phyloP scores from a whole-genome alignment of 2,113 vertebrate species.

The Hippopotamus amphibius region DNA sequence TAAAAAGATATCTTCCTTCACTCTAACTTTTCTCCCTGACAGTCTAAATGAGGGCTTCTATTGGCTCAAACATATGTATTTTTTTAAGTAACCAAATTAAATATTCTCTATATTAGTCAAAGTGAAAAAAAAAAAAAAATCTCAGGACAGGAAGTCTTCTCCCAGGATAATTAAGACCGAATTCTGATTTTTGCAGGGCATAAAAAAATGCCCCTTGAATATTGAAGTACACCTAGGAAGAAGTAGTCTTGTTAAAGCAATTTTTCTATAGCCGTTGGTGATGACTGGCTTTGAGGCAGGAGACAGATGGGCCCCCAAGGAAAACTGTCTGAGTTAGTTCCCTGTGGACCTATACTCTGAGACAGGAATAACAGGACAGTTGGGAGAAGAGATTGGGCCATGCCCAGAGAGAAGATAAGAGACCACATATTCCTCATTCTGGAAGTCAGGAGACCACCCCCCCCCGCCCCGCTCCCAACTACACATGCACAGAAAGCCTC shows the following conservation, averaged over 20 bases:
- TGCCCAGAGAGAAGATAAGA: no score
- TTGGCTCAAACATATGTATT: neutral
- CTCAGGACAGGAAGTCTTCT: neutral
- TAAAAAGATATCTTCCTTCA: neutral
- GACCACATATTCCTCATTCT: no score
- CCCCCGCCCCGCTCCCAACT: no score
- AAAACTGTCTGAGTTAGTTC: no score
- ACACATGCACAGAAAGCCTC: no score
- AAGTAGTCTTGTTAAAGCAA: neutral
- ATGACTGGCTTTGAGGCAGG: no score
- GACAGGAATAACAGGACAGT: no score
- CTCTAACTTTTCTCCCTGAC: neutral
- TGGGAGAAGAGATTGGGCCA: no score
- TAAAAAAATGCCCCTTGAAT: neutral
- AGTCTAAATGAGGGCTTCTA: neutral
- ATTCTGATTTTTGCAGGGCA: neutral
- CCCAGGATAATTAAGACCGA: neutral
- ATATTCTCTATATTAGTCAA: neutral
- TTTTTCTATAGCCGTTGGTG: neutral
- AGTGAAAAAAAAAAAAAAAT: neutral
- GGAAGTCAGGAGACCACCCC: no score
- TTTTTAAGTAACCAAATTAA: neutral
- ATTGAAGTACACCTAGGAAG: neutral
- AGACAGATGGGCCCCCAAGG: no score
- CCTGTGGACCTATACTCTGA: no score